Evolutionary conservation across 2,113 vertebrate genomes (phyloP), one percentile per base, ranked within the genome.

Genomic region (Peromyscus polionotus): DNA sequence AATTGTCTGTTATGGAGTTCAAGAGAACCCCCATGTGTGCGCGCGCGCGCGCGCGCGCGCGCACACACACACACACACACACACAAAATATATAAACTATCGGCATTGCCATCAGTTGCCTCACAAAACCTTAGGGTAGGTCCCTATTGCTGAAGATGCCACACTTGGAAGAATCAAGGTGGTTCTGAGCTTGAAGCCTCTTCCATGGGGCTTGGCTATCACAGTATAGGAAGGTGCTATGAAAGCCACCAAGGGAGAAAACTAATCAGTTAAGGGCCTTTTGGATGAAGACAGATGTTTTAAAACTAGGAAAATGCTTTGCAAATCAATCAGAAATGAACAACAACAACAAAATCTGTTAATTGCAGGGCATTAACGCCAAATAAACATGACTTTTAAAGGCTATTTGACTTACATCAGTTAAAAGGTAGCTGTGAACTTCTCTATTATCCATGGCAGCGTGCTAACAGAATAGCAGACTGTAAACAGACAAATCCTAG

Each of bases 331-430:
- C 59, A 77, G 9, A 72, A 67, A 24, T 11, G 48, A 68, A 70
- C 54, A 63, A 54, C 14, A 79, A 51, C 51, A 51, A 39, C 63
- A 92, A 76, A 95, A 36, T 0, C 26, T 63, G 86, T 85, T 45
- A n/a, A 45, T 54, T 63, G 39, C 12, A 70, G 19, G 19, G 59
- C 48, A 76, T 76, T n/a, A 88, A 76, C 77, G n/a, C 8, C 13
- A 92, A 51, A 51, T 61, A 75, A 84, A 20, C 63, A 81, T 22
- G 12, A 85, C 57, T 93, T 88, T 73, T 26, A 68, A n/a, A 90
- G 51, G 33, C 1, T 31, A 31, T 79, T 92, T 48, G 0, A 61
- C 31, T 93, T 42, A 63, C 4, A 28, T 72, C 19, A 76, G 31
- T 89, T 65, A 65, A 85, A 95, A 90, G 11, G 3, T 61, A 70